Base-by-base conservation (phyloP, 2,797 vertebrate genomes). In the Discoglossus pictus region DNA sequence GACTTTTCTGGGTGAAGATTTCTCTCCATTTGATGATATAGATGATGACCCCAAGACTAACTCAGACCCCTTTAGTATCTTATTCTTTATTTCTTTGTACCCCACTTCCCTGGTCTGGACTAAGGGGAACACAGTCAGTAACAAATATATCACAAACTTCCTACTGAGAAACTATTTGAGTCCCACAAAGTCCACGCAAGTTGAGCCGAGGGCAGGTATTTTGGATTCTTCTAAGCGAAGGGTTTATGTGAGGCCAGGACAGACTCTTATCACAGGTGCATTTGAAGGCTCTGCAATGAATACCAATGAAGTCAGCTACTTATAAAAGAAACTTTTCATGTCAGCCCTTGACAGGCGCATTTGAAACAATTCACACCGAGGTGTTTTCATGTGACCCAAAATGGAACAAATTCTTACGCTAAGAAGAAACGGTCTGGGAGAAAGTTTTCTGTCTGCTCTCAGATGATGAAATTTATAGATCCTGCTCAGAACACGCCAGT, bases 311-410 rank as follows among this genome's bases (percentile, higher is more conserved):
- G 35, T 7, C 10, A 2, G 6, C 13, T 18, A 58, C 44, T 40
- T 50, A 58, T 46, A 21, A 42, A 58, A 59, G 64, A 59, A 50
- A 67, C 53, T 48, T 59, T 67, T 51, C 54, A 48, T 59, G 64
- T 51, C 35, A 42, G 17, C 21, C 6, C 35, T 27, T 51, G 53
- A 59, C 43, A 50, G 51, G 34, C 17, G 13, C 35, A 23, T 39
- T 11, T 21, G 23, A 59, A 39, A 51, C 38, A 27, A 59, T 66
- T 67, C 43, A 21, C 11, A 17, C 10, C 2, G 38, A 54, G 61
- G 61, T 42, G 53, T 39, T 67, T 59, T 42, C 8, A 16, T 34
- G 24, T 67, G 42, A 67, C 64, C 64, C 54, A 34, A 34, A 50
- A 51, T 34, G 64, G 54, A 50, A 48, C 17, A 34, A 15, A 43